Evolutionary conservation across 2,888 invertebrate species (phyloP), one percentile per base, ranked within the genome.

Genomic region (Netelia melanura): DNA sequence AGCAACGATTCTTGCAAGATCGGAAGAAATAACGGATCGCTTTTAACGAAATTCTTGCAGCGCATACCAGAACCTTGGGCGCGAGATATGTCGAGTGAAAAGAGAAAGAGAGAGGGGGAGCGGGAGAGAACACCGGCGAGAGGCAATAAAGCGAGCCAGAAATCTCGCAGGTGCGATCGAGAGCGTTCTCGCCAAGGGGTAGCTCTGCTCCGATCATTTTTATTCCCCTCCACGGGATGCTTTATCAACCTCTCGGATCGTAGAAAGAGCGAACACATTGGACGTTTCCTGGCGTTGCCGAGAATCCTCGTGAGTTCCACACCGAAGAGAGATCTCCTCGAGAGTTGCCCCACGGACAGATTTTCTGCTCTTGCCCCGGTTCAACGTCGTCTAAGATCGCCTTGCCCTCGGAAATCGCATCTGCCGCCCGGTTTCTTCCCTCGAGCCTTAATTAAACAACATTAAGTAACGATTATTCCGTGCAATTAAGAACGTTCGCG

Each of bases 401-500:
- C 62, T 62, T 67, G 75, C 75, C 74, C 83, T 79, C 54, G 77
- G 68, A 83, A 38, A 76, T 80, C 79, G 79, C 83, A 80, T 83
- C 83, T 75, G 83, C 70, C 48, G 44, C 48, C 43, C 38, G 38
- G 30, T 30, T 67, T 78, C 61, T 62, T 44, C n/a, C 52, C 30
- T 77, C 62, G 74, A 62, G 77, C 84, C 62, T 84, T 84, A 84
- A 84, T 81, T 84, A 81, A 78, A 81, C 81, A 78, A 84, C 84
- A 84, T 84, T 84, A 84, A 84, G 84, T 84, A 84, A 84, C 74
- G 84, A 84, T 84, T 84, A 81, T 81, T 84, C 81, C 74, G 74
- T 65, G 84, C 81, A 81, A 81, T 84, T 84, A 84, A 84, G 84
- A 84, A 84, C 77, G 77, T 74, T 30, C 81, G 61, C 72, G 72